Base-by-base conservation (phyloP, 2,888 invertebrate species). In the Drosophila pegasa region DNA sequence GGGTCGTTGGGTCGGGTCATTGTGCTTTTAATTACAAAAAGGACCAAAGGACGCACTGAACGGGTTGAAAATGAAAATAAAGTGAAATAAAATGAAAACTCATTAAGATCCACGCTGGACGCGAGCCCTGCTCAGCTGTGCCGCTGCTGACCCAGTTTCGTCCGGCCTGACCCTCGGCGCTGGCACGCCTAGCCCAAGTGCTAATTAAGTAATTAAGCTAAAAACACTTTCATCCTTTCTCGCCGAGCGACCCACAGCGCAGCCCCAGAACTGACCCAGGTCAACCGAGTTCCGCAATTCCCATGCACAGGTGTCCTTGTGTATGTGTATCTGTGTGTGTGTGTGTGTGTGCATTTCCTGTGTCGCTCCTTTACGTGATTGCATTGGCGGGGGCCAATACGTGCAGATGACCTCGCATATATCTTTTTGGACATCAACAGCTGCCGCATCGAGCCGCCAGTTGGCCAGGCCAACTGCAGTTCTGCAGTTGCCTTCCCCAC, bases 21-120 rank as follows among this genome's bases (percentile, higher is more conserved):
- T 87, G 86, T 87, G 86, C 86, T 87, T 87, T 86, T 86, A 86
- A 86, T 86, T 89, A 87, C 68, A 78, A 80, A 85, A 61, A 67
- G 54, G 57, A 67, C 25, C 56, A n/a, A 37, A 8, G 47, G 40
- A 64, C 40, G 54, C 48, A 51, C 47, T 40, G 45, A 43, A 33
- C 48, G 50, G 25, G 54, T 50, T 58, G 50, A 57, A 29, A 50
- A 54, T 52, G 47, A 40, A 66, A 71, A 55, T 50, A 48, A 59
- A 67, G 60, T 41, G 41, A 73, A 66, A 65, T 63, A 70, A 76
- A 56, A 61, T 48, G 33, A 62, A 63, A 86, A 87, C 89, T 89
- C 86, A 86, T 86, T 86, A 88, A 87, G 86, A 89, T 82, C 74
- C 77, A 25, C 63, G 47, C 31, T 45, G 12, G 27, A 45, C 51